These are phyloP conservation scores for Leptopilina myrica DNA, from an alignment of 2,888 invertebrate species.

Conservation along the genomic window DNA sequence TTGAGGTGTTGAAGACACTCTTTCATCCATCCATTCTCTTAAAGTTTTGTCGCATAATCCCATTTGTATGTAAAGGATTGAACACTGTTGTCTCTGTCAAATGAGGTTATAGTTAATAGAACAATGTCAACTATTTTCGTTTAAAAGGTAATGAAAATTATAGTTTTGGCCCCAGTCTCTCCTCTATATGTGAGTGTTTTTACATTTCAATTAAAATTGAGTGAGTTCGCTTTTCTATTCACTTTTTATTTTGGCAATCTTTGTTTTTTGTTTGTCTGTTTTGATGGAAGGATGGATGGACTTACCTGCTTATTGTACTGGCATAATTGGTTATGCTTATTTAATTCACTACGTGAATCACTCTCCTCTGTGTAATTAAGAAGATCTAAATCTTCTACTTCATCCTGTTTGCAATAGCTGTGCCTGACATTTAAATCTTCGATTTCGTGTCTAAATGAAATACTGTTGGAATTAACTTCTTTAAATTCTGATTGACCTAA, in stretches of 20 bases:
- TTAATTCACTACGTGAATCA: constrained; percentile 56
- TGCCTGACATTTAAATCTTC: not conserved
- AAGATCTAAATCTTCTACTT: constrained; percentile 10
- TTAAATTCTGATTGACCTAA: not conserved
- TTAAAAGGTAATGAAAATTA: too few relatives aligned
- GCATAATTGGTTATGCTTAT: constrained; percentile 57
- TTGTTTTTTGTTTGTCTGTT: too few relatives aligned
- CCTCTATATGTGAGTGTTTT: too few relatives aligned
- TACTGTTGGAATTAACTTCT: constrained; percentile 2
- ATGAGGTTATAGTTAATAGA: not conserved
- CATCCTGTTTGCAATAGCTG: not conserved
- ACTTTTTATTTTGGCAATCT: too few relatives aligned
- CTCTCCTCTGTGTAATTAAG: constrained; percentile 51
- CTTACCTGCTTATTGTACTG: constrained; percentile 53
- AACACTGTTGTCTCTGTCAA: constrained; percentile 77
- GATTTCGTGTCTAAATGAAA: constrained; percentile 1
- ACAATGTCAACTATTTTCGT: too few relatives aligned
- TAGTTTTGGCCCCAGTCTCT: too few relatives aligned
- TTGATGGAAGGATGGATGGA: too few relatives aligned
- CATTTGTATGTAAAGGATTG: constrained; percentile 90
- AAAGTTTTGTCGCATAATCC: constrained; percentile 87
- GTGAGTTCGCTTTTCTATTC: too few relatives aligned
- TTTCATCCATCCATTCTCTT: constrained; percentile 85
- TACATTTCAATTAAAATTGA: too few relatives aligned
- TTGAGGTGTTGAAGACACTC: constrained; percentile 78